Conservation (phyloP, 2,797 vertebrate genomes). For the Parauchenoglanis punctatus region DNA sequence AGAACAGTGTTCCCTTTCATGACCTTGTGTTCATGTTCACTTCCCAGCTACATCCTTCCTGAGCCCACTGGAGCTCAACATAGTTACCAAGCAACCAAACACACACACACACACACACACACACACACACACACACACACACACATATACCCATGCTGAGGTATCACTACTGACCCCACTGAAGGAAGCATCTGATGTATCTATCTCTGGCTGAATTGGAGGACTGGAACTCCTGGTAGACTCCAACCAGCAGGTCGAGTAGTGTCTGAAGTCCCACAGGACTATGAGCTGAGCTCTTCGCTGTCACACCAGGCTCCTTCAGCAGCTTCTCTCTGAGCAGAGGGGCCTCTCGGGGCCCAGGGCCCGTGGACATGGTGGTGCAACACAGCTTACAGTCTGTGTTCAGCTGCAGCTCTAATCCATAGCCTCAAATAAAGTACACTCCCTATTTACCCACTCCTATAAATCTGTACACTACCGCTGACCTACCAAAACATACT, state of each 20-base stretch:
- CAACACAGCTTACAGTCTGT: slow-evolving; percentile 13
- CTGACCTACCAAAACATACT: slow-evolving; percentile 7
- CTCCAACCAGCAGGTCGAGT: slow-evolving; percentile 83
- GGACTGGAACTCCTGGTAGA: slow-evolving; percentile 81
- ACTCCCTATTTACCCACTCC: slow-evolving; percentile 25
- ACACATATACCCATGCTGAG: not conserved
- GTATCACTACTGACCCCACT: slow-evolving; percentile 78
- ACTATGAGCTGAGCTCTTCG: slow-evolving; percentile 61
- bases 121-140: slow-evolving; percentile 35
- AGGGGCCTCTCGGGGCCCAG: slow-evolving; percentile 64
- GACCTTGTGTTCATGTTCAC: slow-evolving; percentile 47
- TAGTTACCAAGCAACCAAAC: slow-evolving; percentile 22
- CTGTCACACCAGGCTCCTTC: slow-evolving; percentile 50
- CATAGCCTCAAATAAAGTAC: slow-evolving; percentile 49
- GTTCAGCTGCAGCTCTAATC: slow-evolving; percentile 43
- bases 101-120: slow-evolving; percentile 32
- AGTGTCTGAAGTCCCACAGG: slow-evolving; percentile 81
- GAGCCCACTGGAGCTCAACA: slow-evolving; percentile 4
- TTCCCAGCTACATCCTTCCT: slow-evolving; percentile 47
- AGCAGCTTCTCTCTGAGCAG: slow-evolving; percentile 28
- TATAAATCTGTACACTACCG: slow-evolving; percentile 18
- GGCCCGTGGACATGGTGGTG: slow-evolving; percentile 73
- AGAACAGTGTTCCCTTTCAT: slow-evolving; percentile 36
- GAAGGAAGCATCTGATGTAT: slow-evolving; percentile 79
- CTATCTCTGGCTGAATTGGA: slow-evolving; percentile 77